phyloP scores from a whole-genome alignment of 2,113 vertebrate genomes.

The Pelusios castaneus region DNA sequence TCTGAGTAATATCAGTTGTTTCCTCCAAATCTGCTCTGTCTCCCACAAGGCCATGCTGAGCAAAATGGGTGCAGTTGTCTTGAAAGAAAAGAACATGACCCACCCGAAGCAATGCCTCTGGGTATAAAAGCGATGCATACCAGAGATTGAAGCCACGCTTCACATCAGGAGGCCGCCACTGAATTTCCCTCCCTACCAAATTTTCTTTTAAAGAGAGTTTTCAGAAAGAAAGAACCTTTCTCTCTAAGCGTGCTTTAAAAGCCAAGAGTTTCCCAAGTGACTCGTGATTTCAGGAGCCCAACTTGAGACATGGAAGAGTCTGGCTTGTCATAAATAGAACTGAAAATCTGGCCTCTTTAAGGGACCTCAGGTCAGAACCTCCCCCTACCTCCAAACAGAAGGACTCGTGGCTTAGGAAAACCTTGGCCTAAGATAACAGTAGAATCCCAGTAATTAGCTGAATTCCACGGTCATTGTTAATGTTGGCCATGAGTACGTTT shows the following conservation, averaged over 20 bases:
- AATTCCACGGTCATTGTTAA: constrained; percentile 17
- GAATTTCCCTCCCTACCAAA: background rate
- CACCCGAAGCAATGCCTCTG: background rate
- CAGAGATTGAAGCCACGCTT: background rate
- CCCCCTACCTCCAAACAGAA: background rate
- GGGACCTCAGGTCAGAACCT: background rate
- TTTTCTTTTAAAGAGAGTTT: background rate
- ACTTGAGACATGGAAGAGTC: background rate
- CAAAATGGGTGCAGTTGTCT: background rate
- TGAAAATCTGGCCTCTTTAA: background rate
- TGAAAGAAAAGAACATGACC: background rate
- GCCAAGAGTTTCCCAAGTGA: background rate
- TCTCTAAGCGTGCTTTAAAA: background rate
- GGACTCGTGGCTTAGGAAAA: background rate
- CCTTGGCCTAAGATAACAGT: background rate
- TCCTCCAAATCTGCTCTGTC: background rate
- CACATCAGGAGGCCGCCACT: background rate
- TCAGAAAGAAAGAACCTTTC: background rate
- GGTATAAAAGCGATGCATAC: background rate
- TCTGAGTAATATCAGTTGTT: background rate
- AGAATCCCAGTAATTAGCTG: background rate
- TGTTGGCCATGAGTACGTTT: constrained; percentile 39
- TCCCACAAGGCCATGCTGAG: background rate
- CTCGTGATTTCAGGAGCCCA: background rate
- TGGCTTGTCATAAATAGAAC: background rate